Evolutionary conservation across 2,888 invertebrate species (phyloP).

Genomic region (Spisula subtruncata): DNA sequence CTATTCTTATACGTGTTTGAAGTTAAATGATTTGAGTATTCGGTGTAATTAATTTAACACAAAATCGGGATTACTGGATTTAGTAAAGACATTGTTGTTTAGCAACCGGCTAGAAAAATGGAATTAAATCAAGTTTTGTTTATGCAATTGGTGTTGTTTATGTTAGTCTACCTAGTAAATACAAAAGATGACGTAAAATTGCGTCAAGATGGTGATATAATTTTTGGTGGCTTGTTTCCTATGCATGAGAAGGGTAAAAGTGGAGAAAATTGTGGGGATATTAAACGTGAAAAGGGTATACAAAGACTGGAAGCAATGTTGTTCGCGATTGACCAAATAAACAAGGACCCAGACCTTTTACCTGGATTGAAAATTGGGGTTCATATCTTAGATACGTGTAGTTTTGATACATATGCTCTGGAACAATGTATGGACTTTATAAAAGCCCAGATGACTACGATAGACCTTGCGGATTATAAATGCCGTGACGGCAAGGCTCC

Average conservation of each 20-base stretch:
- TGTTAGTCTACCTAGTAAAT: neutral
- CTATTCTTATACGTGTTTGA: too few species aligned
- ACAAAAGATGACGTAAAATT: slow-evolving; percentile 77
- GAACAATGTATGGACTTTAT: slow-evolving; percentile 90
- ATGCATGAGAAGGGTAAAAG: slow-evolving; percentile 89
- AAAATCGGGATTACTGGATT: slow-evolving; percentile 7
- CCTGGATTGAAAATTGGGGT: slow-evolving; percentile 87
- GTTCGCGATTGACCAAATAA: slow-evolving; percentile 90
- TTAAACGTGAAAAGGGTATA: slow-evolving; percentile 88
- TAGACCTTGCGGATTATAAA: slow-evolving; percentile 89
- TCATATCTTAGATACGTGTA: slow-evolving; percentile 90
- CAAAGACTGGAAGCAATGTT: slow-evolving; percentile 90
- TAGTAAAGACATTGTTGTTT: neutral
- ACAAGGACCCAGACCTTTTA: slow-evolving; percentile 88
- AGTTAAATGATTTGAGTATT: too few species aligned
- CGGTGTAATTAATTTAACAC: neutral
- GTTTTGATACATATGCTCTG: slow-evolving; percentile 90
- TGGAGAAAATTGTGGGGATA: slow-evolving; percentile 87
- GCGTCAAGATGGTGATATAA: slow-evolving; percentile 88
- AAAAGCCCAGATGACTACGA: slow-evolving; percentile 88
- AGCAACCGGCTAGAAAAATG: neutral
- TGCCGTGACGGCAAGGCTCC: slow-evolving; percentile 90
- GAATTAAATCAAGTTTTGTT: neutral
- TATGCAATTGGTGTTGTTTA: neutral
- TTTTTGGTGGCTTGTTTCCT: slow-evolving; percentile 90